A percentile compares a stretch with the other conserved stretches of the same genome.
These are phyloP conservation scores for Loxodonta africana DNA, from an alignment of 2,113 vertebrate genomes.

Conservation along the genomic window DNA sequence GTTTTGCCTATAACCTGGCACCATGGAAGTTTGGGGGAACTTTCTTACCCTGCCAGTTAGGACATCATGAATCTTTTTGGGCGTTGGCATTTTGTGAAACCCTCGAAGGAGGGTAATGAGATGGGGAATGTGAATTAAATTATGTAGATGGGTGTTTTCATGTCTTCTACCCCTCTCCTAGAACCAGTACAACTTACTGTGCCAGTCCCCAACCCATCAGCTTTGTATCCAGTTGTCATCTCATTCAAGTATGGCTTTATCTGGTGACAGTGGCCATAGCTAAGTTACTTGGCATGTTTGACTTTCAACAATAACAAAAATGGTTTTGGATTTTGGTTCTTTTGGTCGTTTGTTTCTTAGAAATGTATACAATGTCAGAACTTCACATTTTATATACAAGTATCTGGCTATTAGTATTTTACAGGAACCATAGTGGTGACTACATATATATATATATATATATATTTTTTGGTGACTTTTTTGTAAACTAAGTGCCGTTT, in stretches of 20 bases:
- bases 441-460: conserved; percentile 88
- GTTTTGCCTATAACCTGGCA: conserved; percentile 79
- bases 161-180: conserved; percentile 75
- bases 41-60: conserved; percentile 78
- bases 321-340: conserved; percentile 86
- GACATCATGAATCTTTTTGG: conserved; percentile 76
- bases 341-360: conserved; percentile 84
- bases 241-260: conserved; percentile 87
- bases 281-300: conserved; percentile 94
- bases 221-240: conserved; percentile 86
- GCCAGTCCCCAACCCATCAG: conserved; percentile 90
- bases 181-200: conserved; percentile 83
- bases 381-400: conserved; percentile 95
- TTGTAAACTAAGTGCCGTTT: conserved; percentile 98
- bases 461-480: conserved; percentile 97
- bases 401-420: conserved; percentile 95
- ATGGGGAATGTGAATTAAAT: conserved; percentile 83
- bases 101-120: conserved; percentile 64
- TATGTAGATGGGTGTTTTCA: conserved; percentile 82
- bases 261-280: conserved; percentile 88
- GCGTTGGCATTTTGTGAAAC: conserved; percentile 83
- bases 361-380: conserved; percentile 92
- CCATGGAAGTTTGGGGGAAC: conserved; percentile 65
- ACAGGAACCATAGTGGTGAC: conserved; percentile 94
- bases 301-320: conserved; percentile 85